phyloP scores from a whole-genome alignment of 1,140 invertebrate species.

The Drosophila nasuta region DNA sequence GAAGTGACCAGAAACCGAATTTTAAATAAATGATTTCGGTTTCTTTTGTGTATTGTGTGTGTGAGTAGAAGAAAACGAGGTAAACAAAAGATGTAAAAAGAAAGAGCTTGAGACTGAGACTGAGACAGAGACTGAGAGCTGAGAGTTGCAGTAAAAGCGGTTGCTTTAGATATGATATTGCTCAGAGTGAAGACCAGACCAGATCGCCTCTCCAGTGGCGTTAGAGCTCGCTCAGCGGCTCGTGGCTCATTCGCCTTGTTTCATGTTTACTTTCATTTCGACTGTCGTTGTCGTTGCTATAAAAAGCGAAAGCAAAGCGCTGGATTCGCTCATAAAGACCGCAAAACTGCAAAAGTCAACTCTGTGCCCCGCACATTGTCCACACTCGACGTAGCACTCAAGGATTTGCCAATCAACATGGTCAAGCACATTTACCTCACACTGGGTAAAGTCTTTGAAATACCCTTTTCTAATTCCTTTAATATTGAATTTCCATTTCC shows the following conservation, averaged over 20 bases:
- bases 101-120: conserved; percentile 29
- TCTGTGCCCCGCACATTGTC: conserved; percentile 23
- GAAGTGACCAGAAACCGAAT: conserved; percentile 67
- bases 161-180: conserved; percentile 5
- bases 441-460: conserved; percentile 55
- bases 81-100: conserved; percentile 62
- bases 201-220: conserved; percentile 5
- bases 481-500: not conserved
- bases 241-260: conserved; percentile 6
- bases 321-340: conserved; percentile 81
- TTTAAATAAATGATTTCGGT: conserved; percentile 81
- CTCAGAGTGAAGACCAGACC: conserved; percentile 21
- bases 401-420: conserved; percentile 55
- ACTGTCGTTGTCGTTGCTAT: conserved; percentile 47
- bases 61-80: conserved; percentile 30
- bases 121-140: conserved; percentile 13
- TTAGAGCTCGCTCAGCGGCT: conserved; percentile 22
- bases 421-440: conserved; percentile 63
- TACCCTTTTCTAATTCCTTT: not conserved
- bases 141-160: conserved; percentile 60
- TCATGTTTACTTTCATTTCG: conserved; percentile 74
- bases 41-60: conserved; percentile 57
- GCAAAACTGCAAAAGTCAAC: conserved; percentile 79
- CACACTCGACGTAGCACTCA: conserved; percentile 4
- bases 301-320: conserved; percentile 79